Evolutionary conservation across 2,888 invertebrate species (phyloP), one percentile per base, ranked within the genome.

Genomic region (Blastobasis lacticolella): DNA sequence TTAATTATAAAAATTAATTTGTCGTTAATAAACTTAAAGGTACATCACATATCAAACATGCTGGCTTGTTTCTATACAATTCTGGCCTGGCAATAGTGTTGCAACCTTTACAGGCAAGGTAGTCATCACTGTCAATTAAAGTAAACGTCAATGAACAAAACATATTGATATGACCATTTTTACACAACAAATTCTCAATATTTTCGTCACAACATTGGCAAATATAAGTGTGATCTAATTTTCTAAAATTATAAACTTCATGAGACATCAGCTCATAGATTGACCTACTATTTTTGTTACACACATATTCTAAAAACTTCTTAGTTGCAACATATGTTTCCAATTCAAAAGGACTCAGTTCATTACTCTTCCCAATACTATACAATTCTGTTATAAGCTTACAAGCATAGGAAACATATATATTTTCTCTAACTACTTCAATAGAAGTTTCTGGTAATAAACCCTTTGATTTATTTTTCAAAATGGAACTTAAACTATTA

Each of bases 41-140:
- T 49, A 71, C 58, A 69, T 86, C 86, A 75, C 88, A 88, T 52
- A 78, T 80, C 5, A 78, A 54, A 72, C 88, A 88, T 36, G 63
- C 52, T 7, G 75, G 73, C n/a, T 69, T 67, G 5, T 65, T 57
- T 8, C 54, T 5, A 46, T 54, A 55, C 45, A 84, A 57, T 49
- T 85, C 83, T 10, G 55, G 51, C 48, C 73, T 69, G 6, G 79
- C 81, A 5, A 70, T 75, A 1, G 64, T 52, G 10, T 68, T 63
- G 57, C 88, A 88, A 46, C 67, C 57, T 42, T 61, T 69, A 62
- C 88, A 88, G 0, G 69, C 45, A 1, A 88, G 58, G 58, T 87
- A 86, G 49, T 81, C 64, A 54, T 70, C 59, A 55, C 49, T 54
- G 10, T 69, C 61, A 57, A 87, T 85, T 0, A 73, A 81, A 10